phyloP scores from a whole-genome alignment of 2,113 vertebrate species.

The Oreocharis arfaki region DNA sequence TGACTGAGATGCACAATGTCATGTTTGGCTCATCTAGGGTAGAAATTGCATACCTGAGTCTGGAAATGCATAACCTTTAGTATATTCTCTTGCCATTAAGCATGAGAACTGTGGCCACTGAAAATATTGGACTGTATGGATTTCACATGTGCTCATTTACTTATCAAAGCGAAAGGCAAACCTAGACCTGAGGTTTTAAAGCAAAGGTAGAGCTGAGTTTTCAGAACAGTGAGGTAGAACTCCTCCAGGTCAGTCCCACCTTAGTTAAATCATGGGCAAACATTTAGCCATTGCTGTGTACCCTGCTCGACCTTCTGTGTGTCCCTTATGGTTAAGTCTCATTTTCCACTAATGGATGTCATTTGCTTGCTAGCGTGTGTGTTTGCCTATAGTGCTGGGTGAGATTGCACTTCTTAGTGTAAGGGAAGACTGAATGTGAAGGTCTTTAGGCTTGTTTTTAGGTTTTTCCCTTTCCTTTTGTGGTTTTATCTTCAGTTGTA shows the following conservation, averaged over 20 bases:
- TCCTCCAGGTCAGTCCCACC: background rate
- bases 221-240: background rate
- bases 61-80: background rate
- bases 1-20: background rate
- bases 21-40: background rate
- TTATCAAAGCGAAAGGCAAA: background rate
- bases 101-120: background rate
- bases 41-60: background rate
- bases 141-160: background rate
- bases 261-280: background rate
- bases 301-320: fast-evolving
- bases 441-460: background rate
- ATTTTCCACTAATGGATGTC: background rate
- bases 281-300: background rate
- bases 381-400: background rate
- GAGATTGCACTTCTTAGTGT: background rate
- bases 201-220: background rate
- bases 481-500: background rate
- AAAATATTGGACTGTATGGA: background rate
- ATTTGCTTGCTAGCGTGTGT: background rate
- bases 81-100: background rate
- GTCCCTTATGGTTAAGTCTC: background rate
- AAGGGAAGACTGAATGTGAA: background rate
- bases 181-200: background rate
- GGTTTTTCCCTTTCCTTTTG: background rate